Evolutionary conservation across 2,888 invertebrate genomes (phyloP).

Genomic region (Litoditis marina): DNA sequence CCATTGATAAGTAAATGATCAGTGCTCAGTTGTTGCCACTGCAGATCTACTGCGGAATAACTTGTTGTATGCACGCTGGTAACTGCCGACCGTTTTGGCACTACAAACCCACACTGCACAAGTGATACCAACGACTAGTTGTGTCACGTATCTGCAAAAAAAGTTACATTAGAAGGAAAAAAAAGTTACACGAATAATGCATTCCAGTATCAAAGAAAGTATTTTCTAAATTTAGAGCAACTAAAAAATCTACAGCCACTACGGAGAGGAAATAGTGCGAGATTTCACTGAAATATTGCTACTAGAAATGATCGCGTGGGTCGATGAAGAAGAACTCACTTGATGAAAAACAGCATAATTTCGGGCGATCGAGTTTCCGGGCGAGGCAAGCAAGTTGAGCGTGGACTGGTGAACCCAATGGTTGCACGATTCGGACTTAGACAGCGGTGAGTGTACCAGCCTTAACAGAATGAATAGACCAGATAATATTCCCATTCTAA

Average conservation of each 20-base stretch:
- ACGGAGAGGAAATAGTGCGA: too few species aligned
- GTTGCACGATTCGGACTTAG: slow-evolving; percentile 38
- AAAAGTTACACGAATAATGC: too few species aligned
- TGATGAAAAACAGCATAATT: slow-evolving; percentile 58
- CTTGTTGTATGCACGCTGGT: slow-evolving; percentile 65
- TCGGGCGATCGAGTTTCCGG: slow-evolving; percentile 37
- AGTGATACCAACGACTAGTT: slow-evolving; percentile 87
- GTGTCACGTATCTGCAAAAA: slow-evolving; percentile 76
- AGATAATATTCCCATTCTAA: too few species aligned
- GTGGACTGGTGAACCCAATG: slow-evolving; percentile 51
- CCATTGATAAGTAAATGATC: slow-evolving; percentile 6
- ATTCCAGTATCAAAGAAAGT: too few species aligned
- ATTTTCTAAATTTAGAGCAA: too few species aligned
- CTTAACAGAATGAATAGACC: slow-evolving; percentile 8
- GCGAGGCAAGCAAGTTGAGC: slow-evolving; percentile 42
- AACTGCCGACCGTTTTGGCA: slow-evolving; percentile 87
- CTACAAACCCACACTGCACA: slow-evolving; percentile 97
- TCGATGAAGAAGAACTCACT: too few species aligned
- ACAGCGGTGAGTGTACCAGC: slow-evolving; percentile 50
- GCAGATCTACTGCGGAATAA: slow-evolving; percentile 32
- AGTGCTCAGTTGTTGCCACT: slow-evolving; percentile 41
- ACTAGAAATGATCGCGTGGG: too few species aligned
- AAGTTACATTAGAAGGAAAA: too few species aligned
- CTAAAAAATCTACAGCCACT: too few species aligned
- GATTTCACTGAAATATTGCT: too few species aligned